Base-by-base conservation (phyloP, 2,888 invertebrate genomes). In the Ennomos erosarius region DNA sequence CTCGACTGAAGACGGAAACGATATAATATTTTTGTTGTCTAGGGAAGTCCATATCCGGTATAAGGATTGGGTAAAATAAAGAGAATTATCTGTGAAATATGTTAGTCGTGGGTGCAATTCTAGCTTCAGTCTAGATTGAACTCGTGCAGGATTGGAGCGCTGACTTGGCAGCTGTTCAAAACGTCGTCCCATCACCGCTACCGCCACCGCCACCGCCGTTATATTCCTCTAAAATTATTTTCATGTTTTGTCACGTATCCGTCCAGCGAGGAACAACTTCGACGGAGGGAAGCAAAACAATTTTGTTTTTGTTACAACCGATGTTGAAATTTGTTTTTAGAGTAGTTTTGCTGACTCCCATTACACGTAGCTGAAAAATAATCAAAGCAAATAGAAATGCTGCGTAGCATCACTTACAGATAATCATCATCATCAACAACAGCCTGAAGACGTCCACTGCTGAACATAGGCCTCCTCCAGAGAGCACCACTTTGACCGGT, bases 211-310 rank as follows among this genome's bases (percentile, higher is more conserved):
- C 26, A 6, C 26, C 42, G 9, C 26, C 42, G 9, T 38, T 13
- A 45, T 16, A 38, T 44, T 58, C 44, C 53, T 56, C 62, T 67
- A 64, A 65, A 67, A 67, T 63, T 67, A 65, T 69, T 65, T 67
- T 67, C 62, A 65, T 67, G 62, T 59, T 63, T 57, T 67, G 60
- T 69, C 67, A 67, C 65, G 63, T 63, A 59, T 53, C 49, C 52
- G 45, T 42, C 36, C 39, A 10, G 26, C 50, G 37, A 44, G 10
- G 26, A 4, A 34, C 48, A 12, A 42, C 42, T 45, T 44, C 26
- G 44, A 49, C 11, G 33, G 48, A 40, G 45, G 44, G 12, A 44
- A 54, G 50, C 50, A 46, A 51, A 59, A 55, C 55, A 51, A 34
- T 37, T 45, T 51, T 59, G 55, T 59, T 46, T 54, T 51, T 46